Base-by-base conservation (phyloP, 2,888 invertebrate genomes). In the Rutpela maculata region DNA sequence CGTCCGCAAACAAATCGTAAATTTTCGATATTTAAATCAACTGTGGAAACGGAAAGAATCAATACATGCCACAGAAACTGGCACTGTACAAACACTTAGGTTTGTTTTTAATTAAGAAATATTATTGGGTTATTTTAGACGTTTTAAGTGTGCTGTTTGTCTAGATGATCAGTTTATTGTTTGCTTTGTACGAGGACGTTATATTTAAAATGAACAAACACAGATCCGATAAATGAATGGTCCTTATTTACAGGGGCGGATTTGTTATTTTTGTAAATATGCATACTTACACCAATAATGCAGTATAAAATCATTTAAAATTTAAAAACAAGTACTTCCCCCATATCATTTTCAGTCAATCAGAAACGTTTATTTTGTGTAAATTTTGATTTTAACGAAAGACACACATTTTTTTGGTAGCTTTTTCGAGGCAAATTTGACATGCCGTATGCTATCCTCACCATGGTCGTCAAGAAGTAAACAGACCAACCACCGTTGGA, bases 71-170 rank as follows among this genome's bases (percentile, higher is more conserved):
- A 57, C 59, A 43, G 65, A 73, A 35, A 65, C 38, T 57, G 57
- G 56, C 63, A 56, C 65, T 56, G 57, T 65, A n/a, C 73, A 79
- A 81, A 81, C 76, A 79, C 71, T 78, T 70, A 71, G 77, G 80
- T 80, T 81, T 80, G 81, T 80, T 81, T 81, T 81, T 81, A 81
- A 80, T 81, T 81, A 81, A 79, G 81, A 63, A 80, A 79, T 78
- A 76, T 79, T 81, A 76, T 77, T 77, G 77, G 77, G 74, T 76
- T 80, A 77, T 78, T 81, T 76, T 78, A 74, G 60, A 74, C 38
- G 69, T 62, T 75, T 70, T 70, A 70, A 70, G 70, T 69, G 22
- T 70, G 22, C 18, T 75, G 74, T 75, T 75, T 75, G 75, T 70
- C 69, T 67, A 62, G 75, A 57, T 70, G 62, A 62, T 68, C 57